These are phyloP conservation scores for Ophion obscuratus DNA, from an alignment of 2,888 invertebrate species.

Conservation along the genomic window DNA sequence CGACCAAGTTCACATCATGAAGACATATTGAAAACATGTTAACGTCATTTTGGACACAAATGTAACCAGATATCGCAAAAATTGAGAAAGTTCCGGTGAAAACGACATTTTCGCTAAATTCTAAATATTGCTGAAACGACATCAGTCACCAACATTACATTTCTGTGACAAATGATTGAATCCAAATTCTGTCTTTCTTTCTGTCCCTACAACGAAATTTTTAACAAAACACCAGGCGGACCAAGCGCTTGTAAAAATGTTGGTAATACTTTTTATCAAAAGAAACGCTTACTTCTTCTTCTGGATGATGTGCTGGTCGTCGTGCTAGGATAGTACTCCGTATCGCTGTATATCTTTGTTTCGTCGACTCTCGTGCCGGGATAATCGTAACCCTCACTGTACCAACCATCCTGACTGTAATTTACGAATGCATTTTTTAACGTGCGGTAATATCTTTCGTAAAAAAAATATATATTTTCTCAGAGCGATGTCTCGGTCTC, in stretches of 20 bases:
- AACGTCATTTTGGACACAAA: too few relatives aligned
- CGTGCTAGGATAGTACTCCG: constrained; percentile 83
- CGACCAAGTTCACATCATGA: too few relatives aligned
- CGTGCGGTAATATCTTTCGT: background rate
- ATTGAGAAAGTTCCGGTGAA: too few relatives aligned
- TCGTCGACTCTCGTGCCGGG: constrained; percentile 84
- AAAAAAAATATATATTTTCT: background rate
- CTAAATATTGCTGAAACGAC: too few relatives aligned
- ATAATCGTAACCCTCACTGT: constrained; percentile 85
- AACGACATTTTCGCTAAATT: too few relatives aligned
- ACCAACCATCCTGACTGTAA: constrained; percentile 86
- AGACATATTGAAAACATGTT: too few relatives aligned
- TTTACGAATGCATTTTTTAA: constrained; percentile 21
- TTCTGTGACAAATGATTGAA: too few relatives aligned
- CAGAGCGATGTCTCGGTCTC: background rate
- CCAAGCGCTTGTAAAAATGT: background rate
- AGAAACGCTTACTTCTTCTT: constrained; percentile 73
- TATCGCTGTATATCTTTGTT: constrained; percentile 83
- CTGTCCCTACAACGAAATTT: too few relatives aligned
- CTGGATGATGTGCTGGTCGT: constrained; percentile 77
- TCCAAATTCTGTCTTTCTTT: too few relatives aligned
- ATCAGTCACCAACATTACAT: too few relatives aligned
- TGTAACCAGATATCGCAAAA: too few relatives aligned
- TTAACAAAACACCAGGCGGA: background rate
- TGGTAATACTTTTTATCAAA: background rate